Evolutionary conservation across 2,888 invertebrate species (phyloP), one percentile per base, ranked within the genome.

Genomic region (Dasysyrphus albostriatus): DNA sequence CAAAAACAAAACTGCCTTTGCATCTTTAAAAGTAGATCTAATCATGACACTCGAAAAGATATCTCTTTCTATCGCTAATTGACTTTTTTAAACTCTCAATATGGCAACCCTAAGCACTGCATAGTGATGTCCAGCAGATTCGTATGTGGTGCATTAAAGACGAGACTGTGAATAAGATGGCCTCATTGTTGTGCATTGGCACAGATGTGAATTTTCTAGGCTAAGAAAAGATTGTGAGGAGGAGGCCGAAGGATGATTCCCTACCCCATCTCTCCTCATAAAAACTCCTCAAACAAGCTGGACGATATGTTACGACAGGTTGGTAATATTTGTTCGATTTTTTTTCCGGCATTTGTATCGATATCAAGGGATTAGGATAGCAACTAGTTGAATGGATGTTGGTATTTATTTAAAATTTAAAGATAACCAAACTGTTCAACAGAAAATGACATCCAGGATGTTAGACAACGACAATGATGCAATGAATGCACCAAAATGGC

Each of bases 281-380:
- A 58, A 44, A 44, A 14, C 29, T 14, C 16, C 58, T 58, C 34
- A 32, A 54, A 12, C 14, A 24, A n/a, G 42, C n/a, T 39, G 76
- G 78, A 83, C 82, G 74, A 78, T 70, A 83, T 78, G 83, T 78
- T 78, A 70, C 82, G 85, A 87, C 85, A 87, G 85, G 85, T 87
- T 87, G 82, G 69, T 87, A 70, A 85, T 87, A 87, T 87, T 87
- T 49, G 63, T 87, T 74, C 32, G 78, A 87, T 78, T 83, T 82
- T 59, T n/a, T 85, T 87, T 82, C 78, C 85, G 69, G 83, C 85
- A 85, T 69, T 56, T 74, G 74, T 59, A 74, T 69, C 58, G 83
- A 87, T 82, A 87, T 32, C 51, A 70, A 70, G 82, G 78, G 74
- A 83, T 82, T 82, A 76, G 72, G 59, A 77, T 39, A 51, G 67